Base-by-base conservation (phyloP, 37 sponge, comb jelly and placozoan genomes). In the Cliona cf. orientalis region DNA sequence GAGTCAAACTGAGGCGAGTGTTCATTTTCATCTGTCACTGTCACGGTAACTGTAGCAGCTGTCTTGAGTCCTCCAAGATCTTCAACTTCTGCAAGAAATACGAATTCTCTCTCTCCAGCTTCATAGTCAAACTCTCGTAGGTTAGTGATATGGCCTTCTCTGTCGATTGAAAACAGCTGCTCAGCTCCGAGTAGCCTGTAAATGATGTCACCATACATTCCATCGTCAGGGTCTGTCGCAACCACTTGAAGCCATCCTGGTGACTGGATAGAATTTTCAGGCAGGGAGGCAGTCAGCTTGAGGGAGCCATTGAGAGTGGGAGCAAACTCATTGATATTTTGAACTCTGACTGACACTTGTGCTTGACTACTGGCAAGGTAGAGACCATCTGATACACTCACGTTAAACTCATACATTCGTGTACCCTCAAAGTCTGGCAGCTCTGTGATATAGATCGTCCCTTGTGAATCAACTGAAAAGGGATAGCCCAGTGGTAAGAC, bases 81-180 rank as follows among this genome's bases (percentile, higher is more conserved):
- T 44, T 76, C 61, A 4, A 80, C 90, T 57, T 82, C 90, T 56
- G 78, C 69, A 46, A 66, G 37, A 33, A 90, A 33, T 44, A 40
- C 56, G 34, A 58, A 49, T 3, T 79, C 17, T 5, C 22, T 14
- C 25, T 63, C 35, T 11, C 42, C 66, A 37, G 29, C 37, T 62
- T 91, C 92, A 65, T 69, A 91, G 64, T 91, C 84, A 67, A 91
- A 81, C 26, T 34, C 11, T 37, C 35, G 23, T 64, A 84, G 33
- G 26, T 74, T 74, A 28, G 42, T 66, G 12, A 91, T 26, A 22
- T 43, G 4, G 11, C 91, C 91, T 45, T 33, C 61, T 3, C 28
- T 2, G 59, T 80, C 75, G 25, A 86, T 62, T 29, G 34, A 28
- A 75, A 86, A 86, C 12, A 42, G 17, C 7, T 25, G 38, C 58